Base-by-base conservation (phyloP, 2,113 vertebrate species). In the Hemibagrus wyckioides region DNA sequence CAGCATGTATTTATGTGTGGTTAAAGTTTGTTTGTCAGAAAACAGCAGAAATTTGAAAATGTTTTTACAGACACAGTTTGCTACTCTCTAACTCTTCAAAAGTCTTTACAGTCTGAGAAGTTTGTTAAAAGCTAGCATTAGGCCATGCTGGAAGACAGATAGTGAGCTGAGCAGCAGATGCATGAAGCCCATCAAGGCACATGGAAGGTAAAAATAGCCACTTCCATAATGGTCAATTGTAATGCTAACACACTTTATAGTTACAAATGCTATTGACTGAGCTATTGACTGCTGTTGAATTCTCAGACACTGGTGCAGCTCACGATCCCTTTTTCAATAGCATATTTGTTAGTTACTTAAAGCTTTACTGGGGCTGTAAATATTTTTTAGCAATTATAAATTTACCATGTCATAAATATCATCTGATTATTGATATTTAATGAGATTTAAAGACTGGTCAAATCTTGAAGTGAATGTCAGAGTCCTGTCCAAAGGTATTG, bases 191-290 rank as follows among this genome's bases (percentile, higher is more conserved):
- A 82, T 65, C 80, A 71, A 67, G 56, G 57, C 39, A 82, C 76
- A 59, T 67, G 69, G 39, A 56, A 82, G 56, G 23, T 87, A 89
- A 89, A 86, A 87, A 90, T 88, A 89, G 80, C 75, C 39, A 52
- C 79, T 19, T 90, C 61, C 59, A 75, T 14, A 84, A 73, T 36
- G 44, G 54, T 50, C 59, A 39, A 65, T 82, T 57, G 44, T 39
- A 75, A 75, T 75, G 39, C 52, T 76, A 63, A 75, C 21, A 57
- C 63, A 19, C n/a, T 13, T 54, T 36, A 23, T 30, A 36, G n/a
- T 56, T 80, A 80, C n/a, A 4, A 54, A 56, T 54, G 28, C 76
- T 54, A 25, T 23, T 56, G 52, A 57, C 3, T 25, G 54, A 57
- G 30, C 6, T 10, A n/a, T 77, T 76, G 28, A 56, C 50, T 54